Percentiles rank a stretch among this genome's conserved stretches.
Conservation (phyloP, 2,113 vertebrate species). For the Cinclus mexicanus region DNA sequence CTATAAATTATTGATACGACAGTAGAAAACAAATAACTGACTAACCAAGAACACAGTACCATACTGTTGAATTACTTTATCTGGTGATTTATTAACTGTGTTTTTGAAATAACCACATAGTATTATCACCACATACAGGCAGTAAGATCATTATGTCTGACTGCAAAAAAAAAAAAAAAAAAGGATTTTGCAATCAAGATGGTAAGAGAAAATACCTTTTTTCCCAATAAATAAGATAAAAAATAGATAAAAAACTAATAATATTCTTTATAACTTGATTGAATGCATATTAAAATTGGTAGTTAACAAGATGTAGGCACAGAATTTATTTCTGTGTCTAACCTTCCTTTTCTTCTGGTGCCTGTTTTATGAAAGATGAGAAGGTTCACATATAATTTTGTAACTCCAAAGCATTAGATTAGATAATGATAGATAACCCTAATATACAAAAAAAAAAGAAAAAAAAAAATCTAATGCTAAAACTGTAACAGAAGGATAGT, state of each 20-base stretch:
- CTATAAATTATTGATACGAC: neutral
- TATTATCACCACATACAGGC: neutral
- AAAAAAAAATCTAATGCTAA: neutral
- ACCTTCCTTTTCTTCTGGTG: neutral
- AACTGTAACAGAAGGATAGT: neutral
- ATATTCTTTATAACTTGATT: neutral
- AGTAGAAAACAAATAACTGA: neutral
- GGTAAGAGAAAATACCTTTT: neutral
- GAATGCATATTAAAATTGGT: neutral
- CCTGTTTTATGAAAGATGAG: neutral
- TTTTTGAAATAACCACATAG: neutral
- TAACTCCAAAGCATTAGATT: neutral
- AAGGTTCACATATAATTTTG: neutral
- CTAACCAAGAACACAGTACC: neutral
- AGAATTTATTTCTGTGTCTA: neutral
- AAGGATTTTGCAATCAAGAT: neutral
- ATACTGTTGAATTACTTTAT: neutral
- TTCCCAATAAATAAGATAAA: neutral
- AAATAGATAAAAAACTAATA: neutral
- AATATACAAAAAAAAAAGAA: neutral
- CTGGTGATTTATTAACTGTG: neutral
- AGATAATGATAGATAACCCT: neutral
- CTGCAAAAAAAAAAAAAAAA: neutral
- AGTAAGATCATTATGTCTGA: neutral
- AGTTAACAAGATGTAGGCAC: neutral